A percentile compares a stretch with the other conserved stretches of the same genome.
These are phyloP conservation scores for Rhipidura dahli DNA, from an alignment of 2,113 vertebrate species.

Conservation along the genomic window DNA sequence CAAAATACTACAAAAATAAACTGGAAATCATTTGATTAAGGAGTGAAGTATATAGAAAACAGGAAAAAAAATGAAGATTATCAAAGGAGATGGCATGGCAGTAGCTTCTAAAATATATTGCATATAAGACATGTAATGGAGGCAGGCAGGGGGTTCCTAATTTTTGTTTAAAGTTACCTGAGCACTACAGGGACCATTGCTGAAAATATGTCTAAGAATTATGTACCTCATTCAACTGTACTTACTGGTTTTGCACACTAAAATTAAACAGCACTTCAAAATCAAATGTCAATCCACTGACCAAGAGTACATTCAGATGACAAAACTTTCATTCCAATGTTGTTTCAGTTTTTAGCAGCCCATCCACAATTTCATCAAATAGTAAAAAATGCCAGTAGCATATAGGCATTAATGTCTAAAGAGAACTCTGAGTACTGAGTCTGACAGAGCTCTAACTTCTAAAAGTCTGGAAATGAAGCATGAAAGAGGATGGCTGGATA, in stretches of 20 bases:
- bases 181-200: not conserved
- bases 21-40: not conserved
- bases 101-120: not conserved
- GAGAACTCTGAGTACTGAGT: not conserved
- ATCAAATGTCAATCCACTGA: not conserved
- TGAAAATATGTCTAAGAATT: not conserved
- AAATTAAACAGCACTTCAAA: not conserved
- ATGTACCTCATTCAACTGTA: not conserved
- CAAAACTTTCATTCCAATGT: not conserved
- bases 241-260: not conserved
- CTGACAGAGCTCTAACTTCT: not conserved
- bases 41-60: not conserved
- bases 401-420: not conserved
- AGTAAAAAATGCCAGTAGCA: not conserved
- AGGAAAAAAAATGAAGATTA: not conserved
- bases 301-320: not conserved
- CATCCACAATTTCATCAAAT: not conserved
- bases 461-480: not conserved
- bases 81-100: not conserved
- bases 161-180: not conserved
- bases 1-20: not conserved
- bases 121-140: not conserved
- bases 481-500: not conserved
- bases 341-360: not conserved
- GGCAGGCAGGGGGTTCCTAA: not conserved